Evolutionary conservation across 2,113 vertebrate species (phyloP), one percentile per base, ranked within the genome.

Genomic region (Bujurquina vittata): DNA sequence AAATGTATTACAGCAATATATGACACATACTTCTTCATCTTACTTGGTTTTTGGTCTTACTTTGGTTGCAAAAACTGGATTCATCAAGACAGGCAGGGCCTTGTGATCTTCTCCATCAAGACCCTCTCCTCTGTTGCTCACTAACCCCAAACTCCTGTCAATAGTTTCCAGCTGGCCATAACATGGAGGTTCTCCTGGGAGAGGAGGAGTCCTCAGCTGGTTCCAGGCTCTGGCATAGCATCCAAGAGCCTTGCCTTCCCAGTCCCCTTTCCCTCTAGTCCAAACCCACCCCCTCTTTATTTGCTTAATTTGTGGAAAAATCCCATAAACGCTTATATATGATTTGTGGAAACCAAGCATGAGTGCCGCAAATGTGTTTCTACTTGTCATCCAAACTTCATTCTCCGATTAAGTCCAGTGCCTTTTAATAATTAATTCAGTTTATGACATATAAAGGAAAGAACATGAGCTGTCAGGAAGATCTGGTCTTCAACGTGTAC

Each of bases 101-200:
- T 61, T 56, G 33, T 59, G 84, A 89, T 80, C 72, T 31, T 54
- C 89, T 80, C 59, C 17, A 12, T 77, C 74, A 55, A 69, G 63
- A 79, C 85, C 88, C 80, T 84, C 85, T 87, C 79, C 79, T 63
- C 87, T 77, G 65, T 84, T 35, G 22, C 87, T 84, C 84, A 37
- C 84, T 86, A 88, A 87, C 77, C 83, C 79, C 85, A 87, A 88
- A 88, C 86, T 85, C 88, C 62, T 86, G 87, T 92, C 92, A 93
- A 95, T 94, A 90, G 85, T 77, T 93, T 94, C 93, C 94, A 95
- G 93, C 93, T 95, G 92, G 81, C 80, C 23, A 57, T 67, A 88
- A 80, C 58, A 62, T 61, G 84, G 88, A 75, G 7, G 56, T 85
- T 85, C 90, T 90, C 77, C 80, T 62, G 86, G 90, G 90, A 87